These are phyloP conservation scores for Cavia aperea DNA, from an alignment of 2,113 vertebrate genomes.

Conservation along the genomic window DNA sequence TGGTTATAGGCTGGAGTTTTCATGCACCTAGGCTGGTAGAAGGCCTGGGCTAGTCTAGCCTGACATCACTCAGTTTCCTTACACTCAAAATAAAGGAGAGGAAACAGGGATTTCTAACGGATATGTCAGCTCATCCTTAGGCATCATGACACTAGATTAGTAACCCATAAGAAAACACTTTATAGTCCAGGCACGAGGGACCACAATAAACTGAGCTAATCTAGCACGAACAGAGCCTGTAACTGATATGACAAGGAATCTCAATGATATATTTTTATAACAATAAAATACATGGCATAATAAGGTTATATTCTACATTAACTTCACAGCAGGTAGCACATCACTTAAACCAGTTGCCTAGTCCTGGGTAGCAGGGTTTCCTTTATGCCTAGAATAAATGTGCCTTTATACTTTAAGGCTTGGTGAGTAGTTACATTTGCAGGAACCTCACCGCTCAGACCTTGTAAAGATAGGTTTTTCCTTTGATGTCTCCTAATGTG, in stretches of 20 bases:
- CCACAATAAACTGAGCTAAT: slow-evolving; percentile 53
- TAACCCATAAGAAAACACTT: slow-evolving; percentile 43
- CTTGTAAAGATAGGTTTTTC: background rate
- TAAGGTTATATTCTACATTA: slow-evolving; percentile 10
- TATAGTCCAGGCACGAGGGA: slow-evolving; percentile 19
- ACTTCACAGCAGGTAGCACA: background rate
- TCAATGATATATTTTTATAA: slow-evolving; percentile 38
- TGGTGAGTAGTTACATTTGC: background rate
- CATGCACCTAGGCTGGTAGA: background rate
- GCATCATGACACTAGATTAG: slow-evolving; percentile 25
- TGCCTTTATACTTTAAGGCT: background rate
- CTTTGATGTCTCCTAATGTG: background rate
- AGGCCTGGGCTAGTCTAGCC: background rate
- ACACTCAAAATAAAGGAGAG: slow-evolving; percentile 9
- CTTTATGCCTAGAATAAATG: background rate
- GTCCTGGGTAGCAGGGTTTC: background rate
- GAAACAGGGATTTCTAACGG: slow-evolving; percentile 39
- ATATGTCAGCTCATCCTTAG: slow-evolving; percentile 25
- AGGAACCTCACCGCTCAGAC: background rate
- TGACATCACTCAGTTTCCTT: background rate
- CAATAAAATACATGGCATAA: slow-evolving; percentile 19
- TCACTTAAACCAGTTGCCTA: background rate
- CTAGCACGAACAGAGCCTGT: slow-evolving; percentile 12
- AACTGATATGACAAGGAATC: slow-evolving; percentile 36
- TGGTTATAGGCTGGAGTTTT: background rate